Evolutionary conservation across 2,113 vertebrate genomes (phyloP), one percentile per base, ranked within the genome.

Genomic region (Xyliphius kryptos): DNA sequence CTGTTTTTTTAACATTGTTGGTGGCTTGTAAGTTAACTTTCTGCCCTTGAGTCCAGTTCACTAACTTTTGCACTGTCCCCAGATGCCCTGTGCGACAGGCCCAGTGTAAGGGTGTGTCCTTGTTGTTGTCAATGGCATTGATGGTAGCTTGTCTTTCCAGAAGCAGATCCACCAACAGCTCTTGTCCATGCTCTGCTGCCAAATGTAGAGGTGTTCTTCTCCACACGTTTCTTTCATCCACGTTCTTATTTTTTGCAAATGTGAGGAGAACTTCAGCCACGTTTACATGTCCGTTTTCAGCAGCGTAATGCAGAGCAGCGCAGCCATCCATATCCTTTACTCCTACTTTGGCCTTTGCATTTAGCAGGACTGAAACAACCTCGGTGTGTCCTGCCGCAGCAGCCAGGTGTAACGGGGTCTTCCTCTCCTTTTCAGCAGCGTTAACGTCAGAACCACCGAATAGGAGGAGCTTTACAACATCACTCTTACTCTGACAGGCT

Each of bases 251-350:
- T 44, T 74, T 81, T 11, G 71, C 75, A 1, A 69, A 48, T 20
- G 49, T 57, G 14, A 87, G 58, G 22, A 88, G 84, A 13, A 58
- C 59, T 56, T 79, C 73, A 1, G 77, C 46, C 1, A 78, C 69
- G 0, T 68, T 69, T 2, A 16, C 3, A 11, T 86, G 75, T 16
- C 89, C 86, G 14, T 55, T 77, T 40, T 61, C 56, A 16, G 82
- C 69, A 16, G 87, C 84, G 0, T 84, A 83, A 68, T 89, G 89
- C 48, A 90, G 67, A 0, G 86, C 75, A 0, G 81, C 89, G 65
- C 82, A 87, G 22, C 89, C 83, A 11, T 91, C 81, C 83, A 80
- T 90, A 75, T 91, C 89, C 73, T 87, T 88, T 3, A 74, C 81
- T 14, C 72, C 72, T 20, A 12, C 67, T 46, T 81, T 87, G 26